These are phyloP conservation scores for Myotis davidii DNA, from an alignment of 2,113 vertebrate species.

Conservation along the genomic window DNA sequence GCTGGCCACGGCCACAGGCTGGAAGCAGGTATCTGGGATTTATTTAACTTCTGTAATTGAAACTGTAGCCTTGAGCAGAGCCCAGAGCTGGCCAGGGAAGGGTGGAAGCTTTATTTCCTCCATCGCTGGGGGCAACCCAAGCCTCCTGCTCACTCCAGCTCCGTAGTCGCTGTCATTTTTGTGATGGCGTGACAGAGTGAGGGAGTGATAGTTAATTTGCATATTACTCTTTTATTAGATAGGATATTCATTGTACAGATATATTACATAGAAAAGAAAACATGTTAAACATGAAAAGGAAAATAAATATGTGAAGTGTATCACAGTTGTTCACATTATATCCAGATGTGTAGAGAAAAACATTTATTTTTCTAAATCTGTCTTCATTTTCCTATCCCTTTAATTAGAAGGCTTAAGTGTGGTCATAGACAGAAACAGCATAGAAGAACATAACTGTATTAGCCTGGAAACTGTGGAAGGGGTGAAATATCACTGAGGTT, in stretches of 20 bases:
- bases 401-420: background rate
- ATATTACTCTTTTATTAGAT: too few relatives aligned
- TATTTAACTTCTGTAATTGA: too few relatives aligned
- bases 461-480: background rate
- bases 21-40: too few relatives aligned
- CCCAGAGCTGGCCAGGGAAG: too few relatives aligned
- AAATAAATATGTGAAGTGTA: background rate
- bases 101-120: too few relatives aligned
- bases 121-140: too few relatives aligned
- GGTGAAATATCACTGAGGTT: background rate
- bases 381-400: background rate
- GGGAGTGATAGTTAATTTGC: too few relatives aligned
- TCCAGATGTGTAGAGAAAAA: background rate
- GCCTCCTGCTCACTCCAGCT: too few relatives aligned
- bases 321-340: background rate
- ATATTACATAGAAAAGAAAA: background rate
- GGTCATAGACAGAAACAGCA: background rate
- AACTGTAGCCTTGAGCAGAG: too few relatives aligned
- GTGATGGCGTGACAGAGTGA: too few relatives aligned
- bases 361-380: background rate
- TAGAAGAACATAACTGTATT: background rate
- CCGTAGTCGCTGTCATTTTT: too few relatives aligned
- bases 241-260: background rate
- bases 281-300: background rate
- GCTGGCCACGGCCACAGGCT: too few relatives aligned